These are phyloP conservation scores for Gorsachius goisagi DNA, from an alignment of 2,113 vertebrate species.

Conservation along the genomic window DNA sequence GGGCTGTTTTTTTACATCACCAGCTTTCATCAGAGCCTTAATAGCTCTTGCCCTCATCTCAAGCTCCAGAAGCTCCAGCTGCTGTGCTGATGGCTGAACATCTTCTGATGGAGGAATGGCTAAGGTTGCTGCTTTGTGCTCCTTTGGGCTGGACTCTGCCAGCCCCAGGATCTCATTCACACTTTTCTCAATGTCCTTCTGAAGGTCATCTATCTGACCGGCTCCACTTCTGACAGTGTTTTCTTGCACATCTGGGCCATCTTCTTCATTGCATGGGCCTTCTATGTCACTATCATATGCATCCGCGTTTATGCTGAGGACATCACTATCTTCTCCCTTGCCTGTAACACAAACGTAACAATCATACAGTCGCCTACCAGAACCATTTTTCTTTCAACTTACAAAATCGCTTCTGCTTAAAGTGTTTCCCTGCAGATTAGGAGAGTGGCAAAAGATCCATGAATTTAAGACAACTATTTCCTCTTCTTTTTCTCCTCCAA, in stretches of 20 bases:
- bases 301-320: conserved; percentile 96
- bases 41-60: conserved; percentile 98
- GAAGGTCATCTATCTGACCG: conserved; percentile 84
- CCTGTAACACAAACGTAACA: conserved; percentile 69
- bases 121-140: conserved; percentile 34
- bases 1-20: conserved; percentile 80
- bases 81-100: conserved; percentile 89
- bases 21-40: conserved; percentile 97
- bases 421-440: neutral
- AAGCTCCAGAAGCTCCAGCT: conserved; percentile 93
- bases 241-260: conserved; percentile 56
- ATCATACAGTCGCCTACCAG: neutral
- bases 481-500: neutral
- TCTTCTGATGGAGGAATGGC: conserved; percentile 56
- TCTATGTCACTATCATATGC: conserved; percentile 96
- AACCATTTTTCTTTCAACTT: neutral
- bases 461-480: neutral
- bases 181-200: conserved; percentile 93
- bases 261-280: conserved; percentile 84
- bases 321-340: conserved; percentile 92
- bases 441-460: neutral
- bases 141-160: conserved; percentile 68
- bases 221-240: conserved; percentile 33
- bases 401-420: neutral
- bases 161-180: conserved; percentile 92